Percentiles rank a stretch among this genome's conserved stretches.
Conservation (phyloP, 2,888 invertebrate species). For the Ryuthela nishihirai region DNA sequence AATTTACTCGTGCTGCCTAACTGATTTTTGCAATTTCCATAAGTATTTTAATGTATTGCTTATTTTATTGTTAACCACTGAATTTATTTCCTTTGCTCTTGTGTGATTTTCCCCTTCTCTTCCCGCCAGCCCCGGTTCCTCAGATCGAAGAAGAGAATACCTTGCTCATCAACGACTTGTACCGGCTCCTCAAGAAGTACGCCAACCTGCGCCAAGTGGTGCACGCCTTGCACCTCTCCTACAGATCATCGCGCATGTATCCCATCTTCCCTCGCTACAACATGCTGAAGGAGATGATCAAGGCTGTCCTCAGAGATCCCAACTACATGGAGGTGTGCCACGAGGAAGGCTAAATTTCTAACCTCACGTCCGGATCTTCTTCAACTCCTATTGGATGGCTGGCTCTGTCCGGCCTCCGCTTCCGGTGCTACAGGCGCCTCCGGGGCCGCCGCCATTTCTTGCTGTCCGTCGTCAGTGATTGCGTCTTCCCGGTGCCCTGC, state of each 20-base stretch:
- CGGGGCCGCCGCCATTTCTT: no score
- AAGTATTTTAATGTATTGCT: no score
- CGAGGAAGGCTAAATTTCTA: constrained; percentile 57
- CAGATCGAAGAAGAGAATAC: constrained; percentile 92
- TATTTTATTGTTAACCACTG: no score
- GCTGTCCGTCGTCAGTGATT: no score
- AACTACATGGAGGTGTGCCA: constrained; percentile 96
- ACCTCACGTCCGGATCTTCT: no score
- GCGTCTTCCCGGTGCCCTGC: no score
- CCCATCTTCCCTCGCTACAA: constrained; percentile 92
- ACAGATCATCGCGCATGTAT: constrained; percentile 85
- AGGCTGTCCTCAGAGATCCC: constrained; percentile 91
- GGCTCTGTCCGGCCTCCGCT: no score
- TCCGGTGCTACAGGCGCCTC: no score
- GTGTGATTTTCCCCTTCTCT: constrained; percentile 44
- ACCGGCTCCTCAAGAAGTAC: constrained; percentile 86
- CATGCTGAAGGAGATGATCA: constrained; percentile 95
- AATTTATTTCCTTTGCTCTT: not conserved
- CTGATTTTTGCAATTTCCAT: no score
- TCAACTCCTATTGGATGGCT: no score
- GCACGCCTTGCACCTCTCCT: constrained; percentile 77
- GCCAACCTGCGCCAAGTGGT: constrained; percentile 82
- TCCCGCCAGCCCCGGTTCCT: constrained; percentile 91
- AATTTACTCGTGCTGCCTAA: no score
- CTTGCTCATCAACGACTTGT: constrained; percentile 88